Evolutionary conservation across 2,113 vertebrate genomes (phyloP).

Genomic region (Psephotus haematonotus): DNA sequence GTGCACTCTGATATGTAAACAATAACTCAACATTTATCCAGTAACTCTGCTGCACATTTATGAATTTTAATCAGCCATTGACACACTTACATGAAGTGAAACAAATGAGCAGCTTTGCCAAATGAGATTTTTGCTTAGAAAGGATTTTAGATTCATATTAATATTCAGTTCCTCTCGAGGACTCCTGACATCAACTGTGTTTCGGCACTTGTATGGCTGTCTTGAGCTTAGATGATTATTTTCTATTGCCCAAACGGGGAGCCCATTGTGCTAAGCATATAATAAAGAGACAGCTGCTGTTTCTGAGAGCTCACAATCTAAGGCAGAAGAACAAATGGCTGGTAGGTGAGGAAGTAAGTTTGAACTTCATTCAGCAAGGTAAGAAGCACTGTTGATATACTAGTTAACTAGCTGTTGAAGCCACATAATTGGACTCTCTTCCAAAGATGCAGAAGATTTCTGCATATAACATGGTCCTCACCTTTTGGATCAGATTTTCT

Average conservation of each 20-base stretch:
- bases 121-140: conserved; percentile 34
- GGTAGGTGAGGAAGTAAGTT: not conserved
- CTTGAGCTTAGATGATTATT: not conserved
- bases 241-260: not conserved
- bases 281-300: not conserved
- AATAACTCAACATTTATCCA: conserved; percentile 22
- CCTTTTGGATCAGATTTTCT: not conserved
- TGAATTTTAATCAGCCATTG: conserved; percentile 55
- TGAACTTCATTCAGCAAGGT: not conserved
- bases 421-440: not conserved
- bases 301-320: not conserved
- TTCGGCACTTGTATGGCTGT: not conserved
- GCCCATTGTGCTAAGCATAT: not conserved
- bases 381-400: not conserved
- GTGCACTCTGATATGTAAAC: conserved; percentile 14
- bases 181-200: conserved; percentile 2
- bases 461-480: not conserved
- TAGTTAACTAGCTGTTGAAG: not conserved
- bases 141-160: conserved; percentile 30
- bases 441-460: not conserved
- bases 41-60: conserved; percentile 26
- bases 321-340: not conserved
- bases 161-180: conserved; percentile 31
- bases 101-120: conserved; percentile 39
- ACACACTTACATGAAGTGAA: conserved; percentile 49